A percentile compares a stretch with the other conserved stretches of the same genome.
Conservation (phyloP, 2,888 invertebrate genomes). For the Pollenia amentaria region DNA sequence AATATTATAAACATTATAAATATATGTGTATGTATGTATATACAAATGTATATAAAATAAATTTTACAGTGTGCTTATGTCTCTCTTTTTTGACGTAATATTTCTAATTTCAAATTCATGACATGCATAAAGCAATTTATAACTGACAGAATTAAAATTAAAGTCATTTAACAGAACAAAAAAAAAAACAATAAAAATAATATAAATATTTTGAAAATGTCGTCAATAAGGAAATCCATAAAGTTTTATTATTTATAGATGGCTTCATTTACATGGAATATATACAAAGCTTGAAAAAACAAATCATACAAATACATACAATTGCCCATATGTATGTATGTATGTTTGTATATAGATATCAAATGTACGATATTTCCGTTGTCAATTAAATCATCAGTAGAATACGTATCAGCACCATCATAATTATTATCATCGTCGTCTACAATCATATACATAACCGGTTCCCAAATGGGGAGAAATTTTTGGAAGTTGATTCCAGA, state of each 20-base stretch:
- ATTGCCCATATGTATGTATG: not conserved
- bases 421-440: not conserved
- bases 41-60: not conserved
- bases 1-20: not conserved
- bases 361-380: constrained; percentile 27
- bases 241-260: constrained; percentile 58
- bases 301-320: not conserved
- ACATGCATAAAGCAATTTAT: constrained; percentile 9
- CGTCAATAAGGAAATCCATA: constrained; percentile 50
- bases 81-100: no score
- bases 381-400: not conserved
- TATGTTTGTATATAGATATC: not conserved
- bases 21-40: not conserved
- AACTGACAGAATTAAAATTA: constrained; percentile 37
- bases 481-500: no score
- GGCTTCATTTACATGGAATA: constrained; percentile 3
- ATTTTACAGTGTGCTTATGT: no score
- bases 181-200: no score
- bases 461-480: no score
- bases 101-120: constrained; percentile 12
- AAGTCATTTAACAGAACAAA: constrained; percentile 35
- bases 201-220: constrained; percentile 2
- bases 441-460: no score
- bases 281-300: not conserved
- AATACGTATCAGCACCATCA: not conserved